Conservation (phyloP, 2,113 vertebrate species). For the Dipodomys merriami region DNA sequence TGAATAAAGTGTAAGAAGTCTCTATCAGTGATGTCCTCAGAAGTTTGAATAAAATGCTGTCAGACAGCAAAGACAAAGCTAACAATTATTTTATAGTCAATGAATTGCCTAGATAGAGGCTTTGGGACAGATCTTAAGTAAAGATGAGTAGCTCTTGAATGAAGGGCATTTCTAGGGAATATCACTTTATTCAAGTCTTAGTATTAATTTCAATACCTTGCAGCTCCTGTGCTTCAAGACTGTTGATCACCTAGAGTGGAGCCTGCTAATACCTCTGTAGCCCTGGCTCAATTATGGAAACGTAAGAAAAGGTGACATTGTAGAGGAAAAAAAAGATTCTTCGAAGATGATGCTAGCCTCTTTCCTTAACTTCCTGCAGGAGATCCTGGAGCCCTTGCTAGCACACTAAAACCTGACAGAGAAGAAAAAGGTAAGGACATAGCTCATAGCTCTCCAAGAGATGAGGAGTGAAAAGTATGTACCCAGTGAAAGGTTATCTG, state of each 20-base stretch:
- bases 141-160: not conserved
- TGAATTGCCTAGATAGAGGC: not conserved
- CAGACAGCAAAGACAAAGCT: not conserved
- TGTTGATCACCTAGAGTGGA: not conserved
- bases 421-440: too few species aligned
- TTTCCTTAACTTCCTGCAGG: not conserved
- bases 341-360: not conserved
- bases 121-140: not conserved
- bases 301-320: not conserved
- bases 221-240: not conserved
- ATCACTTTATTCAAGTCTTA: not conserved
- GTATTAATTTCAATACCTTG: not conserved
- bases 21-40: not conserved
- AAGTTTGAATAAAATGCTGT: not conserved
- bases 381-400: not conserved
- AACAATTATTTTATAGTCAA: not conserved
- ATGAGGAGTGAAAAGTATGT: not conserved
- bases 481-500: not conserved
- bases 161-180: not conserved
- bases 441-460: not conserved
- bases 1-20: too few species aligned
- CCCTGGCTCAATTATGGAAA: not conserved
- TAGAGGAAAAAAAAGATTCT: not conserved
- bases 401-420: not conserved
- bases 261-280: not conserved